phyloP scores from a whole-genome alignment of 1,140 invertebrate genomes.

The Lepidotrigona ventralis region DNA sequence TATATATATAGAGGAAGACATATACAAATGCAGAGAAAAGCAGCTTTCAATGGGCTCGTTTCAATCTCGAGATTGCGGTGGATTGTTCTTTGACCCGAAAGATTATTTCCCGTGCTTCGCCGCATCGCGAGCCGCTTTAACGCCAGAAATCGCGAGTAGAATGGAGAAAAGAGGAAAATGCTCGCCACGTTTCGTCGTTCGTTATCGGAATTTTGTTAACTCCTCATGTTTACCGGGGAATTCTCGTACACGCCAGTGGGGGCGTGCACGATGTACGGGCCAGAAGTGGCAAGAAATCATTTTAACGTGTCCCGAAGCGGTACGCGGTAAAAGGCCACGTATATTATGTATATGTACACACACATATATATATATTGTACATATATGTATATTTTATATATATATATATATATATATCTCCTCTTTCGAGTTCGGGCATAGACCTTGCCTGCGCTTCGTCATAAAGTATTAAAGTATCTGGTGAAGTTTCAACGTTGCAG shows the following conservation, averaged over 20 bases:
- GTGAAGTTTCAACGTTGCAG: constrained; percentile 37
- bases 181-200: constrained; percentile 34
- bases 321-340: constrained; percentile 24
- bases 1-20: neutral
- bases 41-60: constrained; percentile 4
- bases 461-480: constrained; percentile 38
- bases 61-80: constrained; percentile 26
- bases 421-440: constrained; percentile 1
- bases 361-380: neutral
- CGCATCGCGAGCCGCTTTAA: constrained; percentile 14
- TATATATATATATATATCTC: constrained; percentile 9
- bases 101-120: constrained; percentile 29
- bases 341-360: constrained; percentile 11
- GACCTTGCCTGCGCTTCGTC: constrained; percentile 21
- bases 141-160: neutral
- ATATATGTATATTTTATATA: too few species aligned
- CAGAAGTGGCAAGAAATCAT: constrained; percentile 42
- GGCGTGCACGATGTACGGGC: neutral
- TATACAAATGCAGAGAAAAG: neutral
- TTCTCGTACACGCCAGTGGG: neutral
- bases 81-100: constrained; percentile 47
- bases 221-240: constrained; percentile 24
- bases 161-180: constrained; percentile 7
- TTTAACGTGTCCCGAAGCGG: constrained; percentile 40
- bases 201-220: constrained; percentile 46